These are phyloP conservation scores for Phthorimaea operculella DNA, from an alignment of 1,140 invertebrate species.

Conservation along the genomic window DNA sequence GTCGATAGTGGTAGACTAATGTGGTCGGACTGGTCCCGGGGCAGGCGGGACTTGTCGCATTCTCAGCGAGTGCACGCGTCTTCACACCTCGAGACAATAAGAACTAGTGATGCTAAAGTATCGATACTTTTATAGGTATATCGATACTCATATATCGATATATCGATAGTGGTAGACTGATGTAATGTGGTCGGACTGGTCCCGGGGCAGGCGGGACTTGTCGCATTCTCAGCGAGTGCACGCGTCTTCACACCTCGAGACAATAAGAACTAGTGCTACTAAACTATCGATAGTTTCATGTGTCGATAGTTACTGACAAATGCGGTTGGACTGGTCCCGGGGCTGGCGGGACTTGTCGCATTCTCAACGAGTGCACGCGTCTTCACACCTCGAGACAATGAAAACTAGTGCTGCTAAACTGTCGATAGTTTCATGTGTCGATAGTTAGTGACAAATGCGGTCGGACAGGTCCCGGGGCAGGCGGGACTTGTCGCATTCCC, in stretches of 20 bases:
- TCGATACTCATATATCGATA: too few species aligned
- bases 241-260: slow-evolving; percentile 49
- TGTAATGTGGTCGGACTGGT: slow-evolving; percentile 43
- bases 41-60: too few species aligned
- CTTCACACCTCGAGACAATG: slow-evolving; percentile 36
- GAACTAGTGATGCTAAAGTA: neutral
- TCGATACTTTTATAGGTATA: too few species aligned
- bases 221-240: slow-evolving; percentile 39
- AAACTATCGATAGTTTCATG: too few species aligned
- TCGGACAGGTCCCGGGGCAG: slow-evolving; percentile 39
- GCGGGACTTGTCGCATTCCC: too few species aligned
- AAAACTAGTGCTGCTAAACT: neutral
- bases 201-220: slow-evolving; percentile 55
- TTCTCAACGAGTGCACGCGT: slow-evolving; percentile 37
- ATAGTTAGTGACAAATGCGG: slow-evolving; percentile 29
- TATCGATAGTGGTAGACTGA: too few species aligned
- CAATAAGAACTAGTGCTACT: neutral
- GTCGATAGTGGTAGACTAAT: slow-evolving; percentile 12
- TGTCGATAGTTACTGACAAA: too few species aligned
- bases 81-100: slow-evolving; percentile 37
- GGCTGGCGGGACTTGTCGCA: slow-evolving; percentile 59
- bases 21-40: slow-evolving; percentile 43
- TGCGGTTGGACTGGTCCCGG: slow-evolving; percentile 44
- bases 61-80: slow-evolving; percentile 31
- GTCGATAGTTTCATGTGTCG: too few species aligned